Evolutionary conservation across 2,113 vertebrate species (phyloP).

Genomic region (Muscicapa adusta): DNA sequence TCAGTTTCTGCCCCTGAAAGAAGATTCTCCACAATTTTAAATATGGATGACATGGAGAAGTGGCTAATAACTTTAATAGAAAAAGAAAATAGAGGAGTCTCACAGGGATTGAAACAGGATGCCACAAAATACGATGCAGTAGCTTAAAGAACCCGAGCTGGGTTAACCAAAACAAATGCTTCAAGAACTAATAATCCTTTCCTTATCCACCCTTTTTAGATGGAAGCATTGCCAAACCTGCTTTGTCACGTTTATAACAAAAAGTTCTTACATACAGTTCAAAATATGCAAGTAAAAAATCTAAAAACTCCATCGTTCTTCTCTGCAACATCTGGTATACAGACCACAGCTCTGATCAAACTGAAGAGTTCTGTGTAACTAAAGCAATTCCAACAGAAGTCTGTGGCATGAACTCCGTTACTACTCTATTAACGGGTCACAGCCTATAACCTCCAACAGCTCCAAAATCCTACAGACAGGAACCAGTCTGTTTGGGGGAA

Average conservation of each 20-base stretch:
- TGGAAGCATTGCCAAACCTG: slow-evolving; percentile 13
- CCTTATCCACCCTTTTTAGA: not conserved
- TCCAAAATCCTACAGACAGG: not conserved
- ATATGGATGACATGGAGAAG: not conserved
- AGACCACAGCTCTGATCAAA: not conserved
- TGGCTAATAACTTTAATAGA: not conserved
- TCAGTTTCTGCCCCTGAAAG: not conserved
- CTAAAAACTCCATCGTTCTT: not conserved
- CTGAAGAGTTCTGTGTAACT: not conserved
- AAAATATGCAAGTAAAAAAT: slow-evolving; percentile 42
- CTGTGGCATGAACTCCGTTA: not conserved
- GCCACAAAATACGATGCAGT: not conserved
- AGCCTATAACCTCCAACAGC: not conserved
- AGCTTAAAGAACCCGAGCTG: not conserved
- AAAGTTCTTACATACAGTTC: slow-evolving; percentile 1
- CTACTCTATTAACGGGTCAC: not conserved
- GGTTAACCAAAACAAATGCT: not conserved
- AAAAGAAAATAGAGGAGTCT: not conserved
- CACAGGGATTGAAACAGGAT: not conserved
- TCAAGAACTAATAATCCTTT: not conserved
- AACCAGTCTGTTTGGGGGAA: not conserved
- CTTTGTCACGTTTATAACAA: slow-evolving; percentile 3
- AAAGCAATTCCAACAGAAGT: not conserved
- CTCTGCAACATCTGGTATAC: slow-evolving; percentile 8
- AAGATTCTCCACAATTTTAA: not conserved